Percentiles rank a stretch among this genome's conserved stretches.
Conservation (phyloP, 2,797 vertebrate species). For the Artibeus lituratus region DNA sequence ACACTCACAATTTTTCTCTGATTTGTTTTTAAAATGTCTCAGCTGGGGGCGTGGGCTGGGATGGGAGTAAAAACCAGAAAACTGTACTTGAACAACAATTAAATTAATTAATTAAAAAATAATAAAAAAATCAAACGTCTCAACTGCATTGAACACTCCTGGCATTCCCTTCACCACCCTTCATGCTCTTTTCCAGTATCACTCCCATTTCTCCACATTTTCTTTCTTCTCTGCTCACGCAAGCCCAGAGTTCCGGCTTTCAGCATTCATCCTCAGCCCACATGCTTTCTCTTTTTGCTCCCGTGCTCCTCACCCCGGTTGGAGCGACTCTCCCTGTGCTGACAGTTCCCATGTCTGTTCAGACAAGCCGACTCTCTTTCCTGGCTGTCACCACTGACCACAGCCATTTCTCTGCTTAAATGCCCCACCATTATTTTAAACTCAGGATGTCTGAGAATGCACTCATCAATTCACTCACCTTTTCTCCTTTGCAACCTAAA, state of each 20-base stretch:
- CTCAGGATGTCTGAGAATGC: neutral
- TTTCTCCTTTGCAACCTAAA: neutral
- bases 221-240: neutral
- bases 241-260: neutral
- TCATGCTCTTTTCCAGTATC: neutral
- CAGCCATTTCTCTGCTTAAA: neutral
- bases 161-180: neutral
- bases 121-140: neutral
- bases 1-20: neutral
- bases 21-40: neutral
- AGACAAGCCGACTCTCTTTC: neutral
- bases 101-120: too few species aligned
- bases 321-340: rapidly evolving
- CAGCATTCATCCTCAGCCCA: neutral
- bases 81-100: too few species aligned
- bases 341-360: neutral
- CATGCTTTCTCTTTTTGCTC: neutral
- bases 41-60: neutral
- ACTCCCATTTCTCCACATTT: neutral
- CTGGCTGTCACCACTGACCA: neutral
- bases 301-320: neutral
- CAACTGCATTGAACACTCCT: neutral
- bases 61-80: too few species aligned
- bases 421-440: neutral
- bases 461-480: neutral